A percentile compares a stretch with the other conserved stretches of the same genome.
phyloP scores from a whole-genome alignment of 2,888 invertebrate species.

The Miltochrista miniata region DNA sequence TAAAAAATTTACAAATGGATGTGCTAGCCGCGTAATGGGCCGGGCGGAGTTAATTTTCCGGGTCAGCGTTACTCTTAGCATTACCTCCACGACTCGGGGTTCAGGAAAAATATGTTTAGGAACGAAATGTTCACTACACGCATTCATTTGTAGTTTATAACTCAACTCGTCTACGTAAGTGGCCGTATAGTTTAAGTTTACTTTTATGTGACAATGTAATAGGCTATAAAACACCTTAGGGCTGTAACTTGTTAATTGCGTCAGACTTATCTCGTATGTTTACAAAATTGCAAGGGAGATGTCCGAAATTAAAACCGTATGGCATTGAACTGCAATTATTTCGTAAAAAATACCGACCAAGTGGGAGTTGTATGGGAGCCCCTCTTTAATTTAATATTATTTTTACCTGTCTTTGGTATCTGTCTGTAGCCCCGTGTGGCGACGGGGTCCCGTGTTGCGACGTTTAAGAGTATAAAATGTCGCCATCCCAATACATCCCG shows the following conservation, averaged over 20 bases:
- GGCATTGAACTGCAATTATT: too few relatives aligned
- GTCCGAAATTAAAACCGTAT: too few relatives aligned
- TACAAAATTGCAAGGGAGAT: not conserved
- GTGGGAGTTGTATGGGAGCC: too few relatives aligned
- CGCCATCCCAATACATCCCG: too few relatives aligned
- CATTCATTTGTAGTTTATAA: conserved; percentile 17
- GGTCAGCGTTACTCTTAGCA: conserved; percentile 58
- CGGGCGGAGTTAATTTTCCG: conserved; percentile 70
- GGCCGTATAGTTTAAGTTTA: conserved; percentile 11
- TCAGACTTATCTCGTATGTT: not conserved
- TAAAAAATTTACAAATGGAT: conserved; percentile 38
- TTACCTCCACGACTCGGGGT: conserved; percentile 48
- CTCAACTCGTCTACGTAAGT: conserved; percentile 17
- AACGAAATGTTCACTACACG: conserved; percentile 3
- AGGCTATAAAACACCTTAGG: not conserved
- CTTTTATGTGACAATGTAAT: conserved; percentile 8
- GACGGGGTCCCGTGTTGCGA: too few relatives aligned
- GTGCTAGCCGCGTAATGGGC: conserved; percentile 48
- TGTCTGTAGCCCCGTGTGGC: too few relatives aligned
- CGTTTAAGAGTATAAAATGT: too few relatives aligned
- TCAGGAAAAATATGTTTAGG: conserved; percentile 19
- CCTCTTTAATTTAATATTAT: too few relatives aligned
- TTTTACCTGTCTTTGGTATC: too few relatives aligned
- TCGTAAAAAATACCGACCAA: too few relatives aligned
- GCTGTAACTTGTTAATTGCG: not conserved